Evolutionary conservation across 2,888 invertebrate species (phyloP).

Genomic region (Phyllotreta cruciferae): DNA sequence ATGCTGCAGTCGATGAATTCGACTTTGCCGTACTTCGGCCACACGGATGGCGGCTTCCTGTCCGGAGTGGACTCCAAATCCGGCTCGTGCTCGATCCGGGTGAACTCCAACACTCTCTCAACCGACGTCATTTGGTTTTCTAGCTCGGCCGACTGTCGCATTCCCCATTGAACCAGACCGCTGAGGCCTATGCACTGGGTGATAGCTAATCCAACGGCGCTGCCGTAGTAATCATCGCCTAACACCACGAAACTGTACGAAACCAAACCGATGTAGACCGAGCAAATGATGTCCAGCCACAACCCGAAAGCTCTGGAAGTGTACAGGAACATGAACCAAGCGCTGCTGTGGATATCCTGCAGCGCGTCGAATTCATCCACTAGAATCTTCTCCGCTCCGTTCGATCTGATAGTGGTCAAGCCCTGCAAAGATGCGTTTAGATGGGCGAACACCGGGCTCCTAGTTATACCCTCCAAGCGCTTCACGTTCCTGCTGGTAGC

Average conservation of each 20-base stretch:
- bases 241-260: conserved; percentile 71
- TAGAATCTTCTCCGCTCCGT: conserved; percentile 67
- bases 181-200: conserved; percentile 63
- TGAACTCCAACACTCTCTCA: conserved; percentile 72
- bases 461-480: conserved; percentile 73
- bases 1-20: conserved; percentile 67
- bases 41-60: conserved; percentile 64
- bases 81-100: conserved; percentile 62
- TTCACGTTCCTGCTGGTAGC: conserved; percentile 78
- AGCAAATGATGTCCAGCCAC: conserved; percentile 74
- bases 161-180: conserved; percentile 68
- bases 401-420: conserved; percentile 75
- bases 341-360: conserved; percentile 70
- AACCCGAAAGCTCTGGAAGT: conserved; percentile 73
- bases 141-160: conserved; percentile 73
- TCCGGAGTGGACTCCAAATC: conserved; percentile 52
- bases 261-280: conserved; percentile 70
- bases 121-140: conserved; percentile 71
- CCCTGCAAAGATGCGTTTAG: conserved; percentile 76
- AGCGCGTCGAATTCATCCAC: conserved; percentile 66
- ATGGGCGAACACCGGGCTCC: conserved; percentile 78
- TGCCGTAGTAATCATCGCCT: conserved; percentile 53
- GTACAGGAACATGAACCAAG: conserved; percentile 76
- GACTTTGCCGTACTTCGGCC: conserved; percentile 70
- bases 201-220: conserved; percentile 64